Evolutionary conservation across 2,797 vertebrate genomes (phyloP).

Genomic region (Pipistrellus nathusii): DNA sequence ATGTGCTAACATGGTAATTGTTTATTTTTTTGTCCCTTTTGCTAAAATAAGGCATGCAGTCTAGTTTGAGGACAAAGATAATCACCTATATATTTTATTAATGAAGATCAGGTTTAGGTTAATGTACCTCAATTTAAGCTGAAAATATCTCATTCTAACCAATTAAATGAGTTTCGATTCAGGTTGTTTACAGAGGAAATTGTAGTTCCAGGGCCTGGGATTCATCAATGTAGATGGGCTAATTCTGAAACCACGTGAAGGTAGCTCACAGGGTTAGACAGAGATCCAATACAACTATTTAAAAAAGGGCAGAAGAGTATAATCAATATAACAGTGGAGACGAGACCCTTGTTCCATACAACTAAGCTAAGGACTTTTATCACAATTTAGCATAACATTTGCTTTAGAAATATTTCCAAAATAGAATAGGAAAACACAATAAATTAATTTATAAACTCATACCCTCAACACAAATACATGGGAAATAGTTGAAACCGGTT

Average conservation of each 20-base stretch:
- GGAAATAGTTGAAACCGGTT: too few species aligned
- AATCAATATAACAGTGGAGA: neutral
- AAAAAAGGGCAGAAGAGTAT: neutral
- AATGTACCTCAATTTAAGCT: conserved; percentile 2
- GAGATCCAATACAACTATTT: neutral
- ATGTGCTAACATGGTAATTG: neutral
- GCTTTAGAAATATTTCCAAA: neutral
- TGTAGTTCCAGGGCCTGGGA: neutral
- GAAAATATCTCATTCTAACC: conserved; percentile 16
- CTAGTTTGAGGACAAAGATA: neutral
- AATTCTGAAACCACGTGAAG: neutral
- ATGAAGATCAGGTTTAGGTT: neutral
- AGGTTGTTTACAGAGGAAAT: conserved; percentile 31
- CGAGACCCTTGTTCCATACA: neutral
- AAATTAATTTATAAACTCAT: neutral
- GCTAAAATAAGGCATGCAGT: neutral
- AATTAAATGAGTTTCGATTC: neutral
- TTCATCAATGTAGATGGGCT: neutral
- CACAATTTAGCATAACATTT: neutral
- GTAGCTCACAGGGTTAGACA: neutral
- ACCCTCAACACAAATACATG: neutral
- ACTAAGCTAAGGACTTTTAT: neutral
- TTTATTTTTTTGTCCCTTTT: neutral
- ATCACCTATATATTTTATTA: neutral
- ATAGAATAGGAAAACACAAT: neutral